A percentile compares a stretch with the other conserved stretches of the same genome.
These are phyloP conservation scores for Apostichopus californicus DNA, from an alignment of 35 echinoderm and acorn worm genomes.

Conservation along the genomic window DNA sequence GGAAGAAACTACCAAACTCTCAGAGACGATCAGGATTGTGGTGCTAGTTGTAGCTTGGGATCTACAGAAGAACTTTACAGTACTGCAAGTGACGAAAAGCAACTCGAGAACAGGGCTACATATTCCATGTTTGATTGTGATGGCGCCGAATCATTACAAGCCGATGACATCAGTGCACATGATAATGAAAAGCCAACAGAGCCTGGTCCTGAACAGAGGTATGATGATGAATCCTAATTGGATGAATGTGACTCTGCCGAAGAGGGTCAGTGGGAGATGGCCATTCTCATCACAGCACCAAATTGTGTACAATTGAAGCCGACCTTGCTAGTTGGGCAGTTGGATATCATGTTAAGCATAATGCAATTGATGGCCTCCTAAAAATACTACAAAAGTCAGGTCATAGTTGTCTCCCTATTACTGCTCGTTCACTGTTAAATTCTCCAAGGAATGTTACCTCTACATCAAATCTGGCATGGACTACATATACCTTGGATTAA, in stretches of 20 bases:
- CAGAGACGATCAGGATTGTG: too few species aligned
- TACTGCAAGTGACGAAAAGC: too few species aligned
- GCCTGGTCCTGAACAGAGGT: too few species aligned
- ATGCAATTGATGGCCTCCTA: slow-evolving; percentile 69
- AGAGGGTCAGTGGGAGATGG: too few species aligned
- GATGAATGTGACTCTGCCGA: background rate
- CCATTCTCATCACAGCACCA: background rate
- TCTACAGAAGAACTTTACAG: too few species aligned
- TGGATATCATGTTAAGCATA: slow-evolving; percentile 69
- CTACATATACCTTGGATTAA: slow-evolving; percentile 66
- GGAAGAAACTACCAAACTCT: too few species aligned
- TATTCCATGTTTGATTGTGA: too few species aligned
- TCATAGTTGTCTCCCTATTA: slow-evolving; percentile 57
- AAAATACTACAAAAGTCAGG: slow-evolving; percentile 63
- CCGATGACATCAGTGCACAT: too few species aligned
- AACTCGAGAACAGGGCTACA: too few species aligned
- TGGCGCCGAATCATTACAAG: too few species aligned
- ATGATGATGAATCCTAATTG: background rate
- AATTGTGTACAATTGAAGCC: slow-evolving; percentile 10
- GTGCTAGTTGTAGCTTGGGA: too few species aligned
- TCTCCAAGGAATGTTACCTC: slow-evolving; percentile 45
- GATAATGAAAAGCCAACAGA: too few species aligned
- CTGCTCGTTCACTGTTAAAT: slow-evolving; percentile 66
- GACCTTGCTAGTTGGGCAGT: slow-evolving; percentile 59
- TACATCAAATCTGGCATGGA: slow-evolving; percentile 61